These are phyloP conservation scores for Novumbra hubbsi DNA, from an alignment of 2,797 vertebrate genomes.

Conservation along the genomic window DNA sequence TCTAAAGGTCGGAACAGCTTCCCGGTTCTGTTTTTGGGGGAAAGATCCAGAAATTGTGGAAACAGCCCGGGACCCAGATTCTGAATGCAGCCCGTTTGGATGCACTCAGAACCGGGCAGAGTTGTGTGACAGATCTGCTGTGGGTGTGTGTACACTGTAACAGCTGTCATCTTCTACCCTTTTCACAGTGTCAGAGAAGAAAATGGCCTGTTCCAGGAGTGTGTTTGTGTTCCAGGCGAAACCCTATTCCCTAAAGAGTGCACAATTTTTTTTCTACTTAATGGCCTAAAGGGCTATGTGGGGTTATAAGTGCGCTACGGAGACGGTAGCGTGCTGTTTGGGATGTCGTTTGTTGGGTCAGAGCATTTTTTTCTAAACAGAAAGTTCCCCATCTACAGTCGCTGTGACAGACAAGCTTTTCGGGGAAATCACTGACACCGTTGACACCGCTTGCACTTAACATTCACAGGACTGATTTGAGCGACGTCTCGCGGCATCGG, in stretches of 20 bases:
- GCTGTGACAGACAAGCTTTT: neutral
- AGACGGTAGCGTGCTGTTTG: neutral
- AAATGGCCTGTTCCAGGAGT: neutral
- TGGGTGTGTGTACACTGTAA: too few relatives aligned
- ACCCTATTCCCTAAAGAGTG: neutral
- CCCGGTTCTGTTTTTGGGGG: neutral
- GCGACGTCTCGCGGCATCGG: neutral
- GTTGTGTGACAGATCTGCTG: neutral
- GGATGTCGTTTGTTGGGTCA: constrained; percentile 7
- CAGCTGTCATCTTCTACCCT: neutral
- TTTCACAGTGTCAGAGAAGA: neutral
- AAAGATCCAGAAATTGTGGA: neutral
- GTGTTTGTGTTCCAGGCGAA: neutral
- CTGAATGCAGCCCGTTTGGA: neutral
- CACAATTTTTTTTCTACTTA: neutral
- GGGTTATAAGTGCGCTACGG: neutral
- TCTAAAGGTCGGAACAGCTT: neutral
- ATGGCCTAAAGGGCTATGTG: neutral
- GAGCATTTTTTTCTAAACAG: constrained; percentile 35
- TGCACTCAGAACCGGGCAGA: neutral
- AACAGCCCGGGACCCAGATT: neutral
- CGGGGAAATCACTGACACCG: neutral
- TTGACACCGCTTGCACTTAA: neutral
- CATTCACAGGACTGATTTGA: neutral
- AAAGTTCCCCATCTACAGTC: constrained; percentile 34